These are phyloP conservation scores for Xestia c-nigrum DNA, from an alignment of 2,888 invertebrate species.

Conservation along the genomic window DNA sequence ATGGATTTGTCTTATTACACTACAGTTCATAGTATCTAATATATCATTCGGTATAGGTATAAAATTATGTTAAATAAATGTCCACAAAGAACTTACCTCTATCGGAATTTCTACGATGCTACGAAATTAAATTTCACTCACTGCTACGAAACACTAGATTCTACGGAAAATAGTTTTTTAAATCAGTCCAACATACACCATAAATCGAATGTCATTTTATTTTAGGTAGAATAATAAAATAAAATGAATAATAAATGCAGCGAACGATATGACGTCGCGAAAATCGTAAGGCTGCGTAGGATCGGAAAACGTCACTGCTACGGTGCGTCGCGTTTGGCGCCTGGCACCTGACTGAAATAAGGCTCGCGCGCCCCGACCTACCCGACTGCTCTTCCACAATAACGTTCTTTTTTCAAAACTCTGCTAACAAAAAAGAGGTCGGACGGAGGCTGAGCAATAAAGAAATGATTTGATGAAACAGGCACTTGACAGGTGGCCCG, in stretches of 20 bases:
- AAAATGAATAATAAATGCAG: conserved; percentile 46
- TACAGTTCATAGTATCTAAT: not conserved
- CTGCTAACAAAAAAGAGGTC: conserved; percentile 85
- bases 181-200: conserved; percentile 64
- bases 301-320: conserved; percentile 67
- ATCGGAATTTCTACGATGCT: conserved; percentile 74
- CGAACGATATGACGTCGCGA: conserved; percentile 67
- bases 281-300: conserved; percentile 78
- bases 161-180: conserved; percentile 34
- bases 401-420: conserved; percentile 87
- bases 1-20: not conserved
- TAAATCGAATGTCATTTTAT: conserved; percentile 60
- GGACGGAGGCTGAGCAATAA: conserved; percentile 87
- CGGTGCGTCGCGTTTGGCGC: conserved; percentile 87
- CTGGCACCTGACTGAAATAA: conserved; percentile 88
- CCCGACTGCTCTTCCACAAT: conserved; percentile 85
- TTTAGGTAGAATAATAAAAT: conserved; percentile 32
- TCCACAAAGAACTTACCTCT: conserved; percentile 74
- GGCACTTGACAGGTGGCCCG: conserved; percentile 89
- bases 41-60: not conserved
- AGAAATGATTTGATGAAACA: conserved; percentile 90
- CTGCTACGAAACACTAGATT: conserved; percentile 75
- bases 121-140: conserved; percentile 78
- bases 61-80: not conserved
- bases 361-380: conserved; percentile 89